Evolutionary conservation across 2,113 vertebrate species (phyloP), one percentile per base, ranked within the genome.

Genomic region (Shinisaurus crocodilurus): DNA sequence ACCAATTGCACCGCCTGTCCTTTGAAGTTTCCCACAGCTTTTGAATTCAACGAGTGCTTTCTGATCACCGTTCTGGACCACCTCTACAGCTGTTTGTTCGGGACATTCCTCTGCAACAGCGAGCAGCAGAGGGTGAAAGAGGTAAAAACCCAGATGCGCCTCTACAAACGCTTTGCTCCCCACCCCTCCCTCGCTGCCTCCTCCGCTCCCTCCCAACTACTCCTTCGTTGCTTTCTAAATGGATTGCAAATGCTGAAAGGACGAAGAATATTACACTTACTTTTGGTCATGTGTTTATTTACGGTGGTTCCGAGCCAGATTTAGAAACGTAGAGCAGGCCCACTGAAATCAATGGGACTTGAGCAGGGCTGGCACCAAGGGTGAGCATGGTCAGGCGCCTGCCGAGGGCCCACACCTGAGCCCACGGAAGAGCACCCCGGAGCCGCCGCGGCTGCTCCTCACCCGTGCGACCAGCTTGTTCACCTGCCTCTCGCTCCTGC

Each of bases 1-100:
- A 69, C 27, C 86, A 45, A 12, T 20, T 50, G 48, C 0, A 50
- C 74, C 87, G 12, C 9, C 86, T 95, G 84, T 95, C 87, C 92
- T 86, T 94, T 96, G 0, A 95, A 99, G 99, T 99, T 99, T 95
- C 99, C 99, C 85, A 98, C 98, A 89, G 99, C 99, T 0, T 99
- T 99, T 93, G 99, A 99, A 96, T 99, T 99, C 96, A 99, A 99
- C 0, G 99, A 99, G 60, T 98, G 98, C 92, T 99, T 99, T 95
- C 98, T 99, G 93, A 97, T 99, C 43, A 99, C 98, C 87, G 98
- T 99, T 93, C 96, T 99, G 97, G 99, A 99, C 90, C 99, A 99
- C 93, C 97, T 99, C 5, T 99, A 99, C 95, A 99, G 99, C 97
- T 99, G 99, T 89, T 96, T 99, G 91, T 99, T 99, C 90, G 99